Conservation (phyloP, 2,888 invertebrate species). For the Meteorus cinctellus region DNA sequence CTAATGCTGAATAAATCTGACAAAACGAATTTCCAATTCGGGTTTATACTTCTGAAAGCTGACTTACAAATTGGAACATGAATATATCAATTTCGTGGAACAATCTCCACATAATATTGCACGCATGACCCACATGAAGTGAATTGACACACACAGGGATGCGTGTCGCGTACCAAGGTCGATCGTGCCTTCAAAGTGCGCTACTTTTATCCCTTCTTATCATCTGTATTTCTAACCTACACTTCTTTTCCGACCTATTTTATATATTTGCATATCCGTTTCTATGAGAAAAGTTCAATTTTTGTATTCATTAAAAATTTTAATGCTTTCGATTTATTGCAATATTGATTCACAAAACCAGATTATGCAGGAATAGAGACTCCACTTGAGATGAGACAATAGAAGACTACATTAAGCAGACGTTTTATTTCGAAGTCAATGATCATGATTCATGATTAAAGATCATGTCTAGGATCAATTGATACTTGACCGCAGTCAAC, state of each 20-base stretch:
- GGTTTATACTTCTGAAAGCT: too few species aligned
- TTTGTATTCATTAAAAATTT: not conserved
- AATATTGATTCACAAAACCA: too few species aligned
- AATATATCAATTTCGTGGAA: constrained; percentile 16
- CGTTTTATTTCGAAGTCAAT: not conserved
- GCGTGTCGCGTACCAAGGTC: constrained; percentile 61
- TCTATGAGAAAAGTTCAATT: not conserved
- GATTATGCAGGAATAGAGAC: not conserved
- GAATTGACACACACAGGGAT: constrained; percentile 46
- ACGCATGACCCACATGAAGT: constrained; percentile 53
- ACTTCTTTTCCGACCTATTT: constrained; percentile 20
- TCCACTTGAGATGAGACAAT: not conserved
- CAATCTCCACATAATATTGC: constrained; percentile 45
- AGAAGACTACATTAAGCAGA: not conserved
- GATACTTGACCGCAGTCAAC: constrained; percentile 42
- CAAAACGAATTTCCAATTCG: too few species aligned
- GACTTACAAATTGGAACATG: not conserved
- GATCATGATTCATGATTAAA: not conserved
- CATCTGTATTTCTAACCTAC: constrained; percentile 7
- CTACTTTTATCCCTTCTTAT: constrained; percentile 49
- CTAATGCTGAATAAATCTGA: too few species aligned
- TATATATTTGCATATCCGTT: not conserved
- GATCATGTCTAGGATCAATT: constrained; percentile 48
- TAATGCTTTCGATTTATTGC: not conserved
- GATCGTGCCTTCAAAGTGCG: constrained; percentile 54